Evolutionary conservation across 2,113 vertebrate species (phyloP).

Genomic region (Sterna hirundo): DNA sequence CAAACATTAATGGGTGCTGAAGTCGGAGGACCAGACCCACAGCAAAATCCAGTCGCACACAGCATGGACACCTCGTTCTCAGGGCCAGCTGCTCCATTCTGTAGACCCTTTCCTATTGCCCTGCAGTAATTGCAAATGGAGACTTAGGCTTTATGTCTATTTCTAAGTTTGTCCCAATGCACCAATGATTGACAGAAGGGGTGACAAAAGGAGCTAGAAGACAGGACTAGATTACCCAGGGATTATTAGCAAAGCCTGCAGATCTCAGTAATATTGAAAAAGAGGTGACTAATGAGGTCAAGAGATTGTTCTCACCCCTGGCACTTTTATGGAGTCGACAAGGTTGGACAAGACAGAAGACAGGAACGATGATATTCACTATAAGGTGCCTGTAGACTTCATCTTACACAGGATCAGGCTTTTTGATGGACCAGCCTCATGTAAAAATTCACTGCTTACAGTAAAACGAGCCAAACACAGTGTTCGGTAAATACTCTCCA

Average conservation of each 20-base stretch:
- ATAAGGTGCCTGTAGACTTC: neutral
- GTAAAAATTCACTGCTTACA: neutral
- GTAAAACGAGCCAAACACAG: neutral
- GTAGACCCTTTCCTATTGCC: neutral
- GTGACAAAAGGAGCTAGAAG: neutral
- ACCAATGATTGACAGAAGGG: neutral
- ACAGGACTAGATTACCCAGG: neutral
- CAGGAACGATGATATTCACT: neutral
- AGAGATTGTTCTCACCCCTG: neutral
- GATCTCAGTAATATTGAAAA: neutral
- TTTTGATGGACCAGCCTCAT: neutral
- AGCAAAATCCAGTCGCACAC: neutral
- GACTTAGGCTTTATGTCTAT: neutral
- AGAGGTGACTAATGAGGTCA: neutral
- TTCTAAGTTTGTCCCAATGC: neutral
- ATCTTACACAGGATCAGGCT: neutral
- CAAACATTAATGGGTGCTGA: neutral
- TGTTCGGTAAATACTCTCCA: neutral
- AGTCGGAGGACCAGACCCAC: neutral
- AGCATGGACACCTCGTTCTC: neutral
- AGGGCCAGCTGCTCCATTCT: neutral
- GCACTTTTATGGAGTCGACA: neutral
- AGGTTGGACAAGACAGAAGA: neutral
- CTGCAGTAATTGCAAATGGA: neutral
- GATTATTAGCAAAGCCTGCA: neutral